Percentiles rank a stretch among this genome's conserved stretches.
These are phyloP conservation scores for Venturia canescens DNA, from an alignment of 1,140 invertebrate genomes.

Conservation along the genomic window DNA sequence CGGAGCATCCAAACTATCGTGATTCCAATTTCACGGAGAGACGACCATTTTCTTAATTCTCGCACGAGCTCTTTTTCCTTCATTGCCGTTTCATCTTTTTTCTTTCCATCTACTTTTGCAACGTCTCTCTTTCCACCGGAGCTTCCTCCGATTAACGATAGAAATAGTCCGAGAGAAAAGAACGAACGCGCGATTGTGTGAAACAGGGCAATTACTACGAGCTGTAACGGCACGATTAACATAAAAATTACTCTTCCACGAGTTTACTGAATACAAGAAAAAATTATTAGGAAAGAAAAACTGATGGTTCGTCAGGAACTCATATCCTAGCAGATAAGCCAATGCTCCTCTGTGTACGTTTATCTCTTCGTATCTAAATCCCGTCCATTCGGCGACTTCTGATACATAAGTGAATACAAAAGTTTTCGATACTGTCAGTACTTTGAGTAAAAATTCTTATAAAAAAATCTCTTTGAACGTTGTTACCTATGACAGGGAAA, in stretches of 20 bases:
- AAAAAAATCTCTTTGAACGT: too few species aligned
- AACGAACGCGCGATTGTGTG: constrained; percentile 21
- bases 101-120: neutral
- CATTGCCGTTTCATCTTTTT: neutral
- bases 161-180: neutral
- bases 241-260: constrained; percentile 16
- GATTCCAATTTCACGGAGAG: constrained; percentile 41
- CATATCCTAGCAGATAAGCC: too few species aligned
- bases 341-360: too few species aligned
- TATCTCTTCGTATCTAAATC: too few species aligned
- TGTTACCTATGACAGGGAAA: too few species aligned
- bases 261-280: neutral
- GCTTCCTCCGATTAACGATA: neutral
- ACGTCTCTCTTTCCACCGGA: neutral
- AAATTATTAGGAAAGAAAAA: neutral
- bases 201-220: constrained; percentile 16
- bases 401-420: too few species aligned
- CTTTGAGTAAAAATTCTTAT: too few species aligned
- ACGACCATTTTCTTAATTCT: constrained; percentile 36
- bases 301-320: neutral
- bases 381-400: too few species aligned
- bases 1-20: constrained; percentile 9
- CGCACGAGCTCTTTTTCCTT: constrained; percentile 13
- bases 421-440: too few species aligned
- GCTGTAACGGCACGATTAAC: constrained; percentile 17